Evolutionary conservation across 2,797 vertebrate species (phyloP).

Genomic region (Clarias laeviceps): DNA sequence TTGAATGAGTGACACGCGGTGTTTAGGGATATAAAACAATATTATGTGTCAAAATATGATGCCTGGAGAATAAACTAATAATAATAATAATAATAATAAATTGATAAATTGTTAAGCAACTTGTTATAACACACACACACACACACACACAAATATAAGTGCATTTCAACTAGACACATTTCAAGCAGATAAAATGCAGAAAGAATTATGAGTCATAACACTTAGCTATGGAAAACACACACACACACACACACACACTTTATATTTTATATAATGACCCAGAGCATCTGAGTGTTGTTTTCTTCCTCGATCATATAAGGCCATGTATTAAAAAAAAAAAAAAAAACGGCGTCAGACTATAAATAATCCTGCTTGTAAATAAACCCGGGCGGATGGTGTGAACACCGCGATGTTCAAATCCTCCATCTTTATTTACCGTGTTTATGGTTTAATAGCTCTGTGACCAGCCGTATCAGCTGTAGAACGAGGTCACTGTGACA

Average conservation of each 20-base stretch:
- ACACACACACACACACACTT: slow-evolving; percentile 5
- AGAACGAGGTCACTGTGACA: slow-evolving; percentile 38
- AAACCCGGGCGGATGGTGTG: neutral
- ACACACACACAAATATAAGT: neutral
- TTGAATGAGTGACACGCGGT: too few species aligned
- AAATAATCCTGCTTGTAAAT: slow-evolving; percentile 23
- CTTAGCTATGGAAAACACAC: slow-evolving; percentile 5
- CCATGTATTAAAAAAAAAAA: neutral
- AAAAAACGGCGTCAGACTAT: neutral
- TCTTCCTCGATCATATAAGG: slow-evolving; percentile 15
- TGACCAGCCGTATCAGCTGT: slow-evolving; percentile 22
- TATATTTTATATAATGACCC: slow-evolving; percentile 25
- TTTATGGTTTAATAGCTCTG: slow-evolving; percentile 18
- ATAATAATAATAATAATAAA: neutral
- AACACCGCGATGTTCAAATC: neutral
- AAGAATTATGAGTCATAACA: slow-evolving; percentile 24
- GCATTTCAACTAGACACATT: slow-evolving; percentile 13
- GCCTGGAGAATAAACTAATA: neutral
- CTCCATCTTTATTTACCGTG: slow-evolving; percentile 25
- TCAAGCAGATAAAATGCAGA: slow-evolving; percentile 19
- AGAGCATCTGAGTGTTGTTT: slow-evolving; percentile 25
- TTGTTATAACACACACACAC: neutral
- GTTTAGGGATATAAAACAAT: neutral
- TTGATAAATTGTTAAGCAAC: neutral
- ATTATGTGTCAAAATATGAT: neutral